Conservation (phyloP, 1,140 invertebrate genomes). For the Brachionus calyciflorus region DNA sequence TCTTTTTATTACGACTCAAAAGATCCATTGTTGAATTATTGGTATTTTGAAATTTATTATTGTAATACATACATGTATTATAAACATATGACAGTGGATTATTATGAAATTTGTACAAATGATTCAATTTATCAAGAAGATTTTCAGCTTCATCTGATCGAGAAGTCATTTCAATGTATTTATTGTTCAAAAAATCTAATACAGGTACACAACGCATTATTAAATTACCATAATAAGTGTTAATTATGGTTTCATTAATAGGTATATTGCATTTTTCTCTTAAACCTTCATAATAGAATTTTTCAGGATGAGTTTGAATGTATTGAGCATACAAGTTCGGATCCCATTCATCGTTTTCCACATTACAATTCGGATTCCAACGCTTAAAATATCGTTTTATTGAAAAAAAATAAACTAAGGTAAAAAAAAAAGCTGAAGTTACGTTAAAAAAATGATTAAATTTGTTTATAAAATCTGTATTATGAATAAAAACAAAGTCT, state of each 20-base stretch:
- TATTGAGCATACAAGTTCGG: constrained; percentile 31
- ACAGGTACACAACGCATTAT: not conserved
- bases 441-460: constrained; percentile 29
- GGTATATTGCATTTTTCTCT: constrained; percentile 28
- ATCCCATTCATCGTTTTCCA: constrained; percentile 21
- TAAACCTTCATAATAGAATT: constrained; percentile 5
- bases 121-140: constrained; percentile 20
- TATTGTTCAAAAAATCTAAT: constrained; percentile 30
- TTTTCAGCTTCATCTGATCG: constrained; percentile 1
- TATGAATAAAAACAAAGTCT: not conserved
- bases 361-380: not conserved
- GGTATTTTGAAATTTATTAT: constrained; percentile 16
- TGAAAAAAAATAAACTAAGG: not conserved
- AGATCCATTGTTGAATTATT: not conserved
- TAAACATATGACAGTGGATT: constrained; percentile 43
- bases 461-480: not conserved
- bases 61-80: constrained; percentile 29
- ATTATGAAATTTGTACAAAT: constrained; percentile 41
- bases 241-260: not conserved
- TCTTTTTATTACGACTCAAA: constrained; percentile 2
- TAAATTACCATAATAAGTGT: constrained; percentile 39
- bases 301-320: constrained; percentile 31
- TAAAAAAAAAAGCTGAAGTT: not conserved
- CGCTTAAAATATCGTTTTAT: no score
- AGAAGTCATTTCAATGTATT: constrained; percentile 4